Evolutionary conservation across 2,797 vertebrate species (phyloP), one percentile per base, ranked within the genome.

Genomic region (Catamblyrhynchus diadema): DNA sequence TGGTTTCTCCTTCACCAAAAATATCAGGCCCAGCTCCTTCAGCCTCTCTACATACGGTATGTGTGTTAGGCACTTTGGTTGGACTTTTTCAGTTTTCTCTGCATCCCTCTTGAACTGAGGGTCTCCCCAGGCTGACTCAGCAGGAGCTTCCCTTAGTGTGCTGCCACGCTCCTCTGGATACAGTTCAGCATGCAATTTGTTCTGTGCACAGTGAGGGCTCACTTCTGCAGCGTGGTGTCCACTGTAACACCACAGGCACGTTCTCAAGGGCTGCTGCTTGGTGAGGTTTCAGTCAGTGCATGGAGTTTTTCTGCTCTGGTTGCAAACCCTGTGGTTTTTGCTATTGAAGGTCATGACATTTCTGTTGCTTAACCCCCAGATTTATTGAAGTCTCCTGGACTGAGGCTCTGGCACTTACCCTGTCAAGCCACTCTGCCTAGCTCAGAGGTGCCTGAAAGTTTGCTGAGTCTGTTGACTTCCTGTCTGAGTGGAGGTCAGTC

Each of bases 111-210:
- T 50, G 51, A 61, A 7, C 44, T 27, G 33, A 86, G 24, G 14
- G 19, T 80, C 17, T 64, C 33, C 6, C 1, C 2, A 10, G 24
- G 4, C 61, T 69, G 20, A 48, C 32, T 48, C 53, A 64, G 30
- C 15, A 8, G 5, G 27, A 23, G 17, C 23, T 84, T 84, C 28
- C 28, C 50, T 74, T 51, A 41, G 1, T 50, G 14, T 60, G 33
- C 62, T 85, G 39, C 24, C 11, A 0, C 0, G 2, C 27, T 61
- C 17, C 25, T 75, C 37, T 1, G 11, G 32, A 28, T 17, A 19
- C 28, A 10, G 19, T 22, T 62, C 39, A 51, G 25, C 0, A 0
- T n/a, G 25, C 30, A 28, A 1, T 79, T 75, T 48, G 22, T 47
- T 72, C 62, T 80, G 10, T 50, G 72, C 6, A 2, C 30, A 59